These are phyloP conservation scores for Pristionchus entomophagus DNA, from an alignment of 2,888 invertebrate genomes.

Conservation along the genomic window DNA sequence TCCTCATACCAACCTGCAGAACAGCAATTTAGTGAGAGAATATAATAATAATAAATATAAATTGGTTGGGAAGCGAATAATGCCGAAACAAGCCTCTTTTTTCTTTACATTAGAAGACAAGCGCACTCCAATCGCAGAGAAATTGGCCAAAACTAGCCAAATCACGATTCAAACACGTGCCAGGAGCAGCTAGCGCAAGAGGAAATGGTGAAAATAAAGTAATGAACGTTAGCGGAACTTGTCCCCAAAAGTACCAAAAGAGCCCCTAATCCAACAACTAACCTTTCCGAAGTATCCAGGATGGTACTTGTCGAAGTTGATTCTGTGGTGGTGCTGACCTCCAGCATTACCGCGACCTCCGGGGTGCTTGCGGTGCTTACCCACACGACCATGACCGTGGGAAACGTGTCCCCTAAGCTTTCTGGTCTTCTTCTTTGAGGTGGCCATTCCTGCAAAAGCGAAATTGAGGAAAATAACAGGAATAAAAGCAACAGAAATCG, in stretches of 20 bases:
- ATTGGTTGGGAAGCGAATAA: neutral
- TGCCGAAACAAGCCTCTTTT: neutral
- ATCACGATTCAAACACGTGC: too few relatives aligned
- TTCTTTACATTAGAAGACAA: too few relatives aligned
- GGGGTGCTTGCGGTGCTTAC: slow-evolving; percentile 99
- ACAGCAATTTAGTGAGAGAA: neutral
- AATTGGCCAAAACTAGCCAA: too few relatives aligned
- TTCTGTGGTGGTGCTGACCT: slow-evolving; percentile 99
- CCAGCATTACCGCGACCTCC: slow-evolving; percentile 99
- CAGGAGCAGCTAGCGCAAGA: too few relatives aligned
- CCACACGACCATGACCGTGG: slow-evolving; percentile 99
- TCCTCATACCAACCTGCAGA: slow-evolving; percentile 93
- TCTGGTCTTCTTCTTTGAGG: slow-evolving; percentile 84
- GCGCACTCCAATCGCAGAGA: too few relatives aligned
- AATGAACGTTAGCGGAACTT: neutral
- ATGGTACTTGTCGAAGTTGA: slow-evolving; percentile 99
- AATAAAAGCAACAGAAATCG: too few relatives aligned
- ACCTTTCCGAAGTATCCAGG: slow-evolving; percentile 99
- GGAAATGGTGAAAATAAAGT: too few relatives aligned
- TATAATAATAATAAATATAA: too few relatives aligned
- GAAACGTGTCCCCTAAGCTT: slow-evolving; percentile 99
- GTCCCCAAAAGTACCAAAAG: neutral
- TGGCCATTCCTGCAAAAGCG: slow-evolving; percentile 25
- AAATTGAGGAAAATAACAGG: neutral
- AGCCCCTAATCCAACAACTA: slow-evolving; percentile 25